Conservation (phyloP, 2,113 vertebrate species). For the Vulpes vulpes region DNA sequence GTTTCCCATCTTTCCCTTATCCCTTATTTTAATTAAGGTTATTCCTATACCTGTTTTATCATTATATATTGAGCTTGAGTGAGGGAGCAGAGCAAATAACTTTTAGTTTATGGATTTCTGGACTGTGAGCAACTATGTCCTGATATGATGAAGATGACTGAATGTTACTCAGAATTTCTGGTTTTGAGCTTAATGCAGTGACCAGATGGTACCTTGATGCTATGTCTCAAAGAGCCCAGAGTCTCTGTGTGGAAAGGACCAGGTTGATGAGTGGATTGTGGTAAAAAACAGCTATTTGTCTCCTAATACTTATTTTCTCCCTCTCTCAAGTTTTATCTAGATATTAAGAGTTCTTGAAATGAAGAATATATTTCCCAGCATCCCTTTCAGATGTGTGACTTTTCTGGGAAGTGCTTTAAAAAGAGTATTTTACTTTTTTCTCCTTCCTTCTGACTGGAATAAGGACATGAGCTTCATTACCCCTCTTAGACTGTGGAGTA, state of each 20-base stretch:
- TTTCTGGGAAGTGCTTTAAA: slow-evolving; percentile 21
- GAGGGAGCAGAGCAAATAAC: background rate
- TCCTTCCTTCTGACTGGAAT: background rate
- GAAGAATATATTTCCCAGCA: background rate
- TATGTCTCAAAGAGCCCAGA: background rate
- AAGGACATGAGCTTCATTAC: background rate
- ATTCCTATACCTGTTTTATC: background rate
- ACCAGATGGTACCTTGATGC: background rate
- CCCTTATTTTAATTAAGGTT: slow-evolving; percentile 19
- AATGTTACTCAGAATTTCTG: background rate
- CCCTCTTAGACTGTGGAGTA: background rate
- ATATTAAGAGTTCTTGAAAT: background rate
- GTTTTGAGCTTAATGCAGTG: background rate
- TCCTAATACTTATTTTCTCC: background rate
- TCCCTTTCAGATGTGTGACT: background rate
- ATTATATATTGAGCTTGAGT: background rate
- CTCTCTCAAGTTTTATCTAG: slow-evolving; percentile 6
- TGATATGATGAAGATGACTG: background rate
- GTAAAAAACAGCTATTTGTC: background rate
- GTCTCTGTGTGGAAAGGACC: background rate
- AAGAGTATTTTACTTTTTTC: background rate
- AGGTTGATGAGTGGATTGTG: background rate
- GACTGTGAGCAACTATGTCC: background rate
- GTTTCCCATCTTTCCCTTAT: background rate
- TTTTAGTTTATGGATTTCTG: slow-evolving; percentile 39